phyloP scores from a whole-genome alignment of 2,113 vertebrate genomes.

The Dipodomys merriami region DNA sequence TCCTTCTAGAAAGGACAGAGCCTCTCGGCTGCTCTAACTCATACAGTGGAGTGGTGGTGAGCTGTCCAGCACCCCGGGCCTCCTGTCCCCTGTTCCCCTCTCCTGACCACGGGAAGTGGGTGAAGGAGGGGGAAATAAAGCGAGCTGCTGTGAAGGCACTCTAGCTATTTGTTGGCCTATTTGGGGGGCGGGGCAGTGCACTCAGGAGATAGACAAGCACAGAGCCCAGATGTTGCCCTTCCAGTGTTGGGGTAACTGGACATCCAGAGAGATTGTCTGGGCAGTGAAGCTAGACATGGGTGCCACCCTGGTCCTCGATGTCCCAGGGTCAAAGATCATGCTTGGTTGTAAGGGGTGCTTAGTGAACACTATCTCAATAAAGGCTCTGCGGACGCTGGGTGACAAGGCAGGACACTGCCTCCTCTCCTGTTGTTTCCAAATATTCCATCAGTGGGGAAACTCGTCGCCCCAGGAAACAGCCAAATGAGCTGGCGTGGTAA shows the following conservation, averaged over 20 bases:
- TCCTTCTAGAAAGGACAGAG: background rate
- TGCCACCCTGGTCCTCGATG: background rate
- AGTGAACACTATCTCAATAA: background rate
- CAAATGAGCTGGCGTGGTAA: background rate
- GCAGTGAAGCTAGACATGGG: accelerated
- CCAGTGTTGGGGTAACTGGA: too few relatives aligned
- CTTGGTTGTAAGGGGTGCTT: background rate
- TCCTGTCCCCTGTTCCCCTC: background rate
- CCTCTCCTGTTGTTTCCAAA: background rate
- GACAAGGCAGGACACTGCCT: background rate
- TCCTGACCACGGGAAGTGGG: background rate
- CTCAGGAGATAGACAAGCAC: background rate
- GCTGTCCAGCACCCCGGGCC: accelerated
- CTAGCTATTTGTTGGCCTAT: background rate
- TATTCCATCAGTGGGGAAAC: slow-evolving; percentile 29
- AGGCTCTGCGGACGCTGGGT: background rate
- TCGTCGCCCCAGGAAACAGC: background rate
- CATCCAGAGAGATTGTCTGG: too few relatives aligned
- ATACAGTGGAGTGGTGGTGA: accelerated
- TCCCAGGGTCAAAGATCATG: background rate
- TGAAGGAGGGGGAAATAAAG: too few relatives aligned
- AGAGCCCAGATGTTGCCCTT: accelerated
- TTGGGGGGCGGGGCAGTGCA: accelerated
- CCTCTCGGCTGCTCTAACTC: accelerated
- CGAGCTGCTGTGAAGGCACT: accelerated